A percentile compares a stretch with the other conserved stretches of the same genome.
phyloP scores from a whole-genome alignment of 2,797 vertebrate species.

The Monodelphis domestica region DNA sequence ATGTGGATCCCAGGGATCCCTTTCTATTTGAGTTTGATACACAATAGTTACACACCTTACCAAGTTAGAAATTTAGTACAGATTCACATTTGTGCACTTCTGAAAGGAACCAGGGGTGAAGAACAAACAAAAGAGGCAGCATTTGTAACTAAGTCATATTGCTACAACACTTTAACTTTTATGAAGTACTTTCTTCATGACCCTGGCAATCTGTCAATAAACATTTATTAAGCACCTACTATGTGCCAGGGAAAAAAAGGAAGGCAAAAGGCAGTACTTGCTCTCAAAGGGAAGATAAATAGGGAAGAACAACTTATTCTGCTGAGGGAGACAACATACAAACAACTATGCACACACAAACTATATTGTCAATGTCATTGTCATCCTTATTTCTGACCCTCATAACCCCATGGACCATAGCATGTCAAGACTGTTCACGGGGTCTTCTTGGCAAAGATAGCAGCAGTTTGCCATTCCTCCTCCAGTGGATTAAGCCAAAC shows the following conservation, averaged over 20 bases:
- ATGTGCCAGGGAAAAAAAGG: neutral
- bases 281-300: too few relatives aligned
- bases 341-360: neutral
- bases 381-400: too few relatives aligned
- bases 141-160: neutral
- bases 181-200: neutral
- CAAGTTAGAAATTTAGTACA: neutral
- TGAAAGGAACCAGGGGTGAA: neutral
- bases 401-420: too few relatives aligned
- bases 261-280: neutral
- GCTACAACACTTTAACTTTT: neutral
- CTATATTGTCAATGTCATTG: neutral
- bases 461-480: too few relatives aligned
- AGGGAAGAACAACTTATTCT: too few relatives aligned
- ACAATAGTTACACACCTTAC: neutral
- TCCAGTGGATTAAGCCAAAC: too few relatives aligned
- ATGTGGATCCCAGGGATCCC: neutral
- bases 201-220: neutral
- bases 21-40: neutral
- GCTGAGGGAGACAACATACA: neutral
- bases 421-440: too few relatives aligned
- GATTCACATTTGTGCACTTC: neutral
- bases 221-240: neutral
- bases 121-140: neutral
- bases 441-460: too few relatives aligned